Conservation (phyloP, 1,140 invertebrate genomes). For the Ceratosolen solmsi region DNA sequence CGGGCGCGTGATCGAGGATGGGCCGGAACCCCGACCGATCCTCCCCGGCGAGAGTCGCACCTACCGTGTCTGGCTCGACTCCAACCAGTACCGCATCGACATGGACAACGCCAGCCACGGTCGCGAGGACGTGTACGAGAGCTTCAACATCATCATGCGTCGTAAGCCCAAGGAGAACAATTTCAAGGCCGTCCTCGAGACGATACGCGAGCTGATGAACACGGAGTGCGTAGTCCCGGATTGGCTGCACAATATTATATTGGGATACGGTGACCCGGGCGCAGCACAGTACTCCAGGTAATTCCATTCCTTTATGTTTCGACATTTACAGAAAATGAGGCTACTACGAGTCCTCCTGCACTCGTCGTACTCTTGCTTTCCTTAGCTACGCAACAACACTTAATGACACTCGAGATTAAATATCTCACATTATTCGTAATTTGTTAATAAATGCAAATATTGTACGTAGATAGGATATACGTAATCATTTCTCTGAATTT, state of each 20-base stretch:
- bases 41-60: constrained; percentile 92
- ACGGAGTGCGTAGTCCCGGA: constrained; percentile 99
- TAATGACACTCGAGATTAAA: too few relatives aligned
- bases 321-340: too few relatives aligned
- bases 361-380: too few relatives aligned
- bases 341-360: not conserved
- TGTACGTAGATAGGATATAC: too few relatives aligned
- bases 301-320: too few relatives aligned
- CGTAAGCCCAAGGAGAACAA: constrained; percentile 99
- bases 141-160: constrained; percentile 98
- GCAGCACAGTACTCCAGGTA: constrained; percentile 95
- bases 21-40: constrained; percentile 89
- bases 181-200: constrained; percentile 99
- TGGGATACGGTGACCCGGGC: constrained; percentile 97
- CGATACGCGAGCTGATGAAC: constrained; percentile 98
- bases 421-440: too few relatives aligned
- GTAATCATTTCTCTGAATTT: too few relatives aligned
- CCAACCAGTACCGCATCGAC: constrained; percentile 96
- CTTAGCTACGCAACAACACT: too few relatives aligned
- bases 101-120: constrained; percentile 88
- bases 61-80: constrained; percentile 94
- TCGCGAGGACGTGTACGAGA: constrained; percentile 90
- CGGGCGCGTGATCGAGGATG: constrained; percentile 97
- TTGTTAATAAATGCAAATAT: too few relatives aligned
- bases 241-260: constrained; percentile 97